Base-by-base conservation (phyloP, 2,888 invertebrate genomes). In the Cyclophora punctaria region DNA sequence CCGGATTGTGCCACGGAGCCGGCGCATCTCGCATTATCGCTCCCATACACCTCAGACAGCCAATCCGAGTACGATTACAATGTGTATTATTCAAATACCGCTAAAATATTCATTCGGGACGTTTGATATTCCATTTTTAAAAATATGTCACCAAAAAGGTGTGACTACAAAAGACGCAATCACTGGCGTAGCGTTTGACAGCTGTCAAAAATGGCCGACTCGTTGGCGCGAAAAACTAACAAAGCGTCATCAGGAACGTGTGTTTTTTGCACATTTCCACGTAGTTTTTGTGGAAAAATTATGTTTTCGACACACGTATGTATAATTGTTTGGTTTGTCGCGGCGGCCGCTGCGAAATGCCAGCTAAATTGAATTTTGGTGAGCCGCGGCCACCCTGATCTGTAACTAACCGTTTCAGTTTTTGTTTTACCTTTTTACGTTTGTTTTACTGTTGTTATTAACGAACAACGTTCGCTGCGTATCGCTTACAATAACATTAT, bases 321-420 rank as follows among this genome's bases (percentile, higher is more conserved):
- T 80, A 79, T 87, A 85, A 88, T 88, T 87, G 87, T 87, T 86
- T 81, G 86, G 86, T 85, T 84, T 85, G 83, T 79, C 75, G 73
- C 71, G 71, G 69, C 63, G 69, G 62, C 73, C 61, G 66, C 75
- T 58, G 70, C 42, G 69, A 76, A 78, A 74, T 75, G 66, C 63
- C 66, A 68, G 67, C 73, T 71, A 80, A 85, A 87, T 87, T 86
- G 83, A 85, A 85, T 87, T 86, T 79, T 72, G 78, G 76, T 76
- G 71, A 75, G 74, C 71, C 69, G 73, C 72, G 58, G 72, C 68
- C 60, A 71, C 69, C 69, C 72, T 66, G 77, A 78, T 80, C 73
- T 77, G 77, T 72, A 73, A 71, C 71, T 73, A 73, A 44, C 44
- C 20, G 20, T 44, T 44, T 44, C 33, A 44, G 4, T 37, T 37